Evolutionary conservation across 2,797 vertebrate species (phyloP).

Genomic region (Rachycentron canadum): DNA sequence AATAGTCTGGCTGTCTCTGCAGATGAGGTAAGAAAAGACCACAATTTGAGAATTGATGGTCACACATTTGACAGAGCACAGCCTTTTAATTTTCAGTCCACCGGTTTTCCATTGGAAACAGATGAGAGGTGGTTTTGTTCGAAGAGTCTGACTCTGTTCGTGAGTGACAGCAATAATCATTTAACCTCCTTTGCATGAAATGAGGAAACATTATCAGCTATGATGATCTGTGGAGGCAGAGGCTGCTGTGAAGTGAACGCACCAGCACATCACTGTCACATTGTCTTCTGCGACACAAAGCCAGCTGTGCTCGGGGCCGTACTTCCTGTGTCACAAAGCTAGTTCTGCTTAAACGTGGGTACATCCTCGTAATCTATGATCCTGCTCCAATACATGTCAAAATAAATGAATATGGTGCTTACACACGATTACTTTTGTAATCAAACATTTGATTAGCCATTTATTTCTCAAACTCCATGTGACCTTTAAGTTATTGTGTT

Average conservation of each 20-base stretch:
- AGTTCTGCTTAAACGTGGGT: no score
- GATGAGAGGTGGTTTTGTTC: not conserved
- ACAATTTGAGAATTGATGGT: constrained; percentile 4
- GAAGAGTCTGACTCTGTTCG: not conserved
- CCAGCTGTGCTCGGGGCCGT: no score
- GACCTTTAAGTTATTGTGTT: not conserved
- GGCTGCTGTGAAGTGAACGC: not conserved
- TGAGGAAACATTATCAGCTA: not conserved
- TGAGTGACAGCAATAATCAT: not conserved
- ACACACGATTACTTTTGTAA: not conserved
- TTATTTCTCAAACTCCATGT: no score
- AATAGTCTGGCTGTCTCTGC: not conserved
- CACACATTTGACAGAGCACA: constrained; percentile 6
- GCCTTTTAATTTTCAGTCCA: not conserved
- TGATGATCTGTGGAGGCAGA: not conserved
- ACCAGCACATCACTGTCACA: not conserved
- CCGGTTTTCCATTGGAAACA: not conserved
- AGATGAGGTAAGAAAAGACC: not conserved
- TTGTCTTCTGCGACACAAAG: not conserved
- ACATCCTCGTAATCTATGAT: no score
- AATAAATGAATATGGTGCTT: not conserved
- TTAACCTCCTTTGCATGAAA: not conserved
- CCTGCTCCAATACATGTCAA: not conserved
- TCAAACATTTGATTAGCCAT: no score
- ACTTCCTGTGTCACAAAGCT: not conserved